Percentiles rank a stretch among this genome's conserved stretches.
Conservation (phyloP, 1,140 invertebrate species). For the Octopus bimaculoides region DNA sequence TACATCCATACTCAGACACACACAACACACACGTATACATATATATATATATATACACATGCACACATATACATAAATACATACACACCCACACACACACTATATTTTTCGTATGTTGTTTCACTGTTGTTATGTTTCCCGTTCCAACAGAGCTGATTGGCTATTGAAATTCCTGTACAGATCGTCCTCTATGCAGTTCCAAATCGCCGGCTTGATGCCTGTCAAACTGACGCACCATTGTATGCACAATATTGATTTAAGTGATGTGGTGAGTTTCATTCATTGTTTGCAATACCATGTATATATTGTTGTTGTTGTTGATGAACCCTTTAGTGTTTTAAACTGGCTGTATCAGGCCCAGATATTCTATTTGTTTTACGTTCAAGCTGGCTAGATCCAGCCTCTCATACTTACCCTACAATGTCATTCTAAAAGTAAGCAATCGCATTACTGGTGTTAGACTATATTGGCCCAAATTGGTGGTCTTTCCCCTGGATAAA, state of each 20-base stretch:
- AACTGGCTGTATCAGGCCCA: background rate
- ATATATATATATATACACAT: no score
- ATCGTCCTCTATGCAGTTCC: slow-evolving; percentile 63
- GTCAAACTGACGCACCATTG: slow-evolving; percentile 61
- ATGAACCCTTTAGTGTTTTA: background rate
- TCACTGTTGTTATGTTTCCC: no score
- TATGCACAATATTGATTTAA: slow-evolving; percentile 67
- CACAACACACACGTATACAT: no score
- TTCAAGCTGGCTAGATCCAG: background rate
- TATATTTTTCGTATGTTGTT: no score
- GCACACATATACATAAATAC: no score
- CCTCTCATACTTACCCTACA: background rate
- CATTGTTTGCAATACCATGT: background rate
- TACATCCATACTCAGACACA: no score
- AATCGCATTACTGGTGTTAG: background rate
- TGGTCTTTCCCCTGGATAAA: no score
- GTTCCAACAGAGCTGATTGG: slow-evolving; percentile 63
- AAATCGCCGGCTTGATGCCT: slow-evolving; percentile 65
- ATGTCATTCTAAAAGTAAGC: background rate
- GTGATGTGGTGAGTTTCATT: slow-evolving; percentile 59
- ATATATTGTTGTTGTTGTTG: background rate
- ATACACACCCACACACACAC: no score
- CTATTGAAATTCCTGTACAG: slow-evolving; percentile 70
- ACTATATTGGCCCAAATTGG: no score
- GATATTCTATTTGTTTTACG: background rate